phyloP scores from a whole-genome alignment of 2,888 invertebrate genomes.

The Zygothrica quintamaculata region DNA sequence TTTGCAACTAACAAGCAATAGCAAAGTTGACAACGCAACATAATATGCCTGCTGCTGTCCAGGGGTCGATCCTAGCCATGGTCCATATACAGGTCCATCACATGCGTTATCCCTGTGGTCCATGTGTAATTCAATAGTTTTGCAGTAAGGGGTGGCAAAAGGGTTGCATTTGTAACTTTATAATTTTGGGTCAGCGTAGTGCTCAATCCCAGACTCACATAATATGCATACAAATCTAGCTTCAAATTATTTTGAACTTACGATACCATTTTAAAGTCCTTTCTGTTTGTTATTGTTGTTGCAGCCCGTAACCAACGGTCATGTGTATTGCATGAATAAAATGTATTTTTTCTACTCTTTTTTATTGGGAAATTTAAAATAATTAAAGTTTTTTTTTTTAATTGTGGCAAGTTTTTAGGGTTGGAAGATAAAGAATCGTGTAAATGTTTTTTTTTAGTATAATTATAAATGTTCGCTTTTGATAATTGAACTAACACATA shows the following conservation, averaged over 20 bases:
- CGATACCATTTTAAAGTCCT: slow-evolving; percentile 14
- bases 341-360: slow-evolving; percentile 30
- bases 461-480: too few relatives aligned
- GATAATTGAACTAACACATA: too few relatives aligned
- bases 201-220: slow-evolving; percentile 30
- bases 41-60: slow-evolving; percentile 52
- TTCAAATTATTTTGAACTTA: slow-evolving; percentile 65
- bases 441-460: neutral
- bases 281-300: slow-evolving; percentile 23
- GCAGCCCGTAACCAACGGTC: slow-evolving; percentile 31
- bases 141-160: slow-evolving; percentile 51
- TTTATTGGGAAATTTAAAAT: slow-evolving; percentile 36
- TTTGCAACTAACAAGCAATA: slow-evolving; percentile 41
- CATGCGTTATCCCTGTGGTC: slow-evolving; percentile 44
- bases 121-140: slow-evolving; percentile 59
- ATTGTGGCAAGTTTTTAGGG: slow-evolving; percentile 27
- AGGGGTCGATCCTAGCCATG: slow-evolving; percentile 58
- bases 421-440: neutral
- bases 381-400: slow-evolving; percentile 43
- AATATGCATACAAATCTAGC: slow-evolving; percentile 57
- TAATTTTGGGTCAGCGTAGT: slow-evolving; percentile 73
- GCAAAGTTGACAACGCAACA: slow-evolving; percentile 48
- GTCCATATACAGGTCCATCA: slow-evolving; percentile 44
- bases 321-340: slow-evolving; percentile 41
- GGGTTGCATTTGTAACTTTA: slow-evolving; percentile 74